A percentile compares a stretch with the other conserved stretches of the same genome.
phyloP scores from a whole-genome alignment of 53 echinoderm and acorn worm species.

The Henricia sp. region DNA sequence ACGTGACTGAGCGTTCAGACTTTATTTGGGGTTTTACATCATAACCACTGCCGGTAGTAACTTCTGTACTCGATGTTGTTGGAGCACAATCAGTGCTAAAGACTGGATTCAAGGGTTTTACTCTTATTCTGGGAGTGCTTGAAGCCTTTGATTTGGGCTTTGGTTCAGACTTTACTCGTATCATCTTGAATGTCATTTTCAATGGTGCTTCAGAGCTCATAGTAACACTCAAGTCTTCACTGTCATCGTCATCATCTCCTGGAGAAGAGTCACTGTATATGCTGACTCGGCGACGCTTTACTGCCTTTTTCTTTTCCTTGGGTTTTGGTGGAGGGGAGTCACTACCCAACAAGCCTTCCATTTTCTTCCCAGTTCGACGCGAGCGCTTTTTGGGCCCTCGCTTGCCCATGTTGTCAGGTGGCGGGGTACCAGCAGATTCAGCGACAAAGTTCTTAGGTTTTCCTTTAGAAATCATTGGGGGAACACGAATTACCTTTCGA shows the following conservation, averaged over 20 bases:
- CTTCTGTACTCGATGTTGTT: constrained; percentile 4
- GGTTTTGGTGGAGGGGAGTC: constrained; percentile 72
- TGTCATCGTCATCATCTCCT: constrained; percentile 70
- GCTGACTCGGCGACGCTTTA: constrained; percentile 47
- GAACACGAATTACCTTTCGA: constrained; percentile 40
- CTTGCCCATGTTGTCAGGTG: constrained; percentile 51
- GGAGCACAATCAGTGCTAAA: constrained; percentile 39
- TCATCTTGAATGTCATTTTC: constrained; percentile 83
- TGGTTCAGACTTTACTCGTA: constrained; percentile 67
- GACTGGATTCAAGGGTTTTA: constrained; percentile 74
- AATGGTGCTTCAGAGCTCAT: constrained; percentile 77
- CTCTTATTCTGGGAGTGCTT: constrained; percentile 73
- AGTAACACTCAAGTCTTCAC: constrained; percentile 70
- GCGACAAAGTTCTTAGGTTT: constrained; percentile 89
- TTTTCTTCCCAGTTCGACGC: constrained; percentile 59
- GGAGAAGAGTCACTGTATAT: constrained; percentile 83
- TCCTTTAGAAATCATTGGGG: constrained; percentile 77
- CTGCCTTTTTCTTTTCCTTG: constrained; percentile 57
- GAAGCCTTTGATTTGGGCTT: constrained; percentile 69
- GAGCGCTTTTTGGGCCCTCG: constrained; percentile 72
- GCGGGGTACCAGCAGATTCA: constrained; percentile 64
- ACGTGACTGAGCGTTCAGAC: constrained; percentile 4
- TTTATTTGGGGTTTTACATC: constrained; percentile 30
- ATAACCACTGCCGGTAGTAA: background rate
- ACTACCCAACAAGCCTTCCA: constrained; percentile 62